Evolutionary conservation across 2,113 vertebrate species (phyloP).

Genomic region (Ovis canadensis): DNA sequence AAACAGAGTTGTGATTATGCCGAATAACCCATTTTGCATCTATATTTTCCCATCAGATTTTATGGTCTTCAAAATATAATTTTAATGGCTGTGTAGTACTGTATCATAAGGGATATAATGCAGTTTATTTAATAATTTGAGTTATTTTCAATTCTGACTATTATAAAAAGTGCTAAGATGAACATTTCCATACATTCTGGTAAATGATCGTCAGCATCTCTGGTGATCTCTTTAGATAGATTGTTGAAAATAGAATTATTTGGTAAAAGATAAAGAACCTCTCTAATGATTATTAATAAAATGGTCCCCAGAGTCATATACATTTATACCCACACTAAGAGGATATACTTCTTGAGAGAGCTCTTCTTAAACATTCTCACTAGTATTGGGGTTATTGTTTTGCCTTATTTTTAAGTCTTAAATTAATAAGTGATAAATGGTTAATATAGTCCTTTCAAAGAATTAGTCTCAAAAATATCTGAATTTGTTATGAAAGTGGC

Average conservation of each 20-base stretch:
- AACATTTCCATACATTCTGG: constrained; percentile 1
- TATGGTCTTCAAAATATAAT: neutral
- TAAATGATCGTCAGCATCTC: neutral
- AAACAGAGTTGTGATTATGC: constrained; percentile 2
- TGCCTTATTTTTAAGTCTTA: constrained; percentile 36
- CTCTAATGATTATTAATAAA: neutral
- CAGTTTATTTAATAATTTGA: neutral
- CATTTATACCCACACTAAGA: neutral
- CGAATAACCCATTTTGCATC: neutral
- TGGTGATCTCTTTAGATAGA: constrained; percentile 2
- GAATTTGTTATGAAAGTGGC: constrained; percentile 36
- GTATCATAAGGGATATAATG: neutral
- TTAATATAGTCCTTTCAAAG: constrained; percentile 25
- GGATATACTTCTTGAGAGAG: neutral
- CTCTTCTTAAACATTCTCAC: neutral
- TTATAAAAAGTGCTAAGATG: neutral
- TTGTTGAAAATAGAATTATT: constrained; percentile 15
- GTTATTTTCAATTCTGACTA: neutral
- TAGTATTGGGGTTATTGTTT: neutral
- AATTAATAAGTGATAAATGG: constrained; percentile 20
- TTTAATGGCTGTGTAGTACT: neutral
- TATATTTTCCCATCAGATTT: neutral
- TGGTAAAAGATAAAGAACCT: constrained; percentile 19
- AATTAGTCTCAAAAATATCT: constrained; percentile 34
- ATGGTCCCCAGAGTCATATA: neutral